phyloP scores from a whole-genome alignment of 2,113 vertebrate genomes.

The Calypte anna region DNA sequence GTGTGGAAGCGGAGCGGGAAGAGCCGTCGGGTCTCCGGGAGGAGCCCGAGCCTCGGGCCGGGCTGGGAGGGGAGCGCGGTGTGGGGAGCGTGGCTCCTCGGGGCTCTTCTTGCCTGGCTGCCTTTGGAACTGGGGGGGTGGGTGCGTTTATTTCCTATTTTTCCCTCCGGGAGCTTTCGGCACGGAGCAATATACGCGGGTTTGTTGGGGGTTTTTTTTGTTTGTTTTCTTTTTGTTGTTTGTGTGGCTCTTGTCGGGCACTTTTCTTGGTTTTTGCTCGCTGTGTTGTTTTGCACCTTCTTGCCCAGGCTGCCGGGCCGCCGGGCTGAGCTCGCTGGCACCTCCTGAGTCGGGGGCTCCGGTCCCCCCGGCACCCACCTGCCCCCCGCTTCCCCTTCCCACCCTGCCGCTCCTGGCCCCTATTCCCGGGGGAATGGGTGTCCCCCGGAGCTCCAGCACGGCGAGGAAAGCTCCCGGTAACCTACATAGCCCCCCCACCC shows the following conservation, averaged over 20 bases:
- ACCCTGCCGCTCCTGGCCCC: no score
- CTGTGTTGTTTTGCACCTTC: not conserved
- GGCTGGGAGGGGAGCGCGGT: not conserved
- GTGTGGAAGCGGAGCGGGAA: not conserved
- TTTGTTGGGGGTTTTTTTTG: not conserved
- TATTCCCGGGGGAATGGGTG: no score
- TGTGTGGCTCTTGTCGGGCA: not conserved
- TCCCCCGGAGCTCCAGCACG: not conserved
- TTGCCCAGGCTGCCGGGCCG: not conserved
- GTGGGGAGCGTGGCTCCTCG: not conserved
- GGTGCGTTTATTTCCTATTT: rapidly evolving
- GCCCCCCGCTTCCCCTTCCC: not conserved
- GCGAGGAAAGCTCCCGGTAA: not conserved
- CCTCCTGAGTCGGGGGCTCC: not conserved
- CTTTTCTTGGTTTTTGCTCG: not conserved
- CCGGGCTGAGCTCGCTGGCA: not conserved
- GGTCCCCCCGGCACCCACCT: not conserved
- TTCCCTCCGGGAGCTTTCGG: not conserved
- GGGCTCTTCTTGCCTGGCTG: not conserved
- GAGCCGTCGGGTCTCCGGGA: not conserved
- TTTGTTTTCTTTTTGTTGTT: not conserved
- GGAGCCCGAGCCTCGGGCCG: not conserved
- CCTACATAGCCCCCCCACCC: not conserved
- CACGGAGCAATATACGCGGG: not conserved
- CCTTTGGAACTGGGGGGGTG: no score